phyloP scores from a whole-genome alignment of 1,140 invertebrate species.

The Goniozus legneri region DNA sequence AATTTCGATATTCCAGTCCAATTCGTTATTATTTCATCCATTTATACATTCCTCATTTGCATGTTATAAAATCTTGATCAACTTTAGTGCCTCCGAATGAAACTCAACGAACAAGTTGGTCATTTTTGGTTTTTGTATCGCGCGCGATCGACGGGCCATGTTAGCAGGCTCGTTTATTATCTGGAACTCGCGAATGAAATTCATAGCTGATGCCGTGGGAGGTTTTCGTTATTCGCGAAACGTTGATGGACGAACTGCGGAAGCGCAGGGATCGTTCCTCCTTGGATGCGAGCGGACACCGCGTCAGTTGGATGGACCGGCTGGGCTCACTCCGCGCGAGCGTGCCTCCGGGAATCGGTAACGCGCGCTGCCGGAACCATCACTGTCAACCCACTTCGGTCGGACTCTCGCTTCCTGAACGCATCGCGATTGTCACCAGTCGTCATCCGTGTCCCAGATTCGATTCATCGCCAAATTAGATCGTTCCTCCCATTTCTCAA shows the following conservation, averaged over 20 bases:
- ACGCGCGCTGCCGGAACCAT: constrained; percentile 18
- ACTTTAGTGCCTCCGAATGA: too few relatives aligned
- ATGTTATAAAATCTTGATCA: too few relatives aligned
- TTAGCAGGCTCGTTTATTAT: neutral
- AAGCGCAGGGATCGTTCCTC: constrained; percentile 7
- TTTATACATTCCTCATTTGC: too few relatives aligned
- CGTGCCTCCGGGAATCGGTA: neutral
- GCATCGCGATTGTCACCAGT: too few relatives aligned
- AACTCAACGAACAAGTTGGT: too few relatives aligned
- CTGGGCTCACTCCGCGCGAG: neutral
- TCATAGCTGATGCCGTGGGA: neutral
- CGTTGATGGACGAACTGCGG: constrained; percentile 2
- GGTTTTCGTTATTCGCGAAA: neutral
- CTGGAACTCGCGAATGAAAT: neutral
- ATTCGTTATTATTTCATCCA: too few relatives aligned
- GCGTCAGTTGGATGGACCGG: constrained; percentile 5
- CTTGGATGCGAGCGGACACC: constrained; percentile 14
- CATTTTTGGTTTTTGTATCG: too few relatives aligned
- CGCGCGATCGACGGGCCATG: neutral
- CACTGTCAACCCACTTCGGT: constrained; percentile 3
- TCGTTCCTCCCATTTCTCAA: too few relatives aligned
- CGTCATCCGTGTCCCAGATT: too few relatives aligned
- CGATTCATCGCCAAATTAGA: too few relatives aligned
- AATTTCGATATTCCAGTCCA: too few relatives aligned
- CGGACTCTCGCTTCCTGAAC: neutral